These are phyloP conservation scores for Pyrocephalus nanus DNA, from an alignment of 2,797 vertebrate species.

Conservation along the genomic window DNA sequence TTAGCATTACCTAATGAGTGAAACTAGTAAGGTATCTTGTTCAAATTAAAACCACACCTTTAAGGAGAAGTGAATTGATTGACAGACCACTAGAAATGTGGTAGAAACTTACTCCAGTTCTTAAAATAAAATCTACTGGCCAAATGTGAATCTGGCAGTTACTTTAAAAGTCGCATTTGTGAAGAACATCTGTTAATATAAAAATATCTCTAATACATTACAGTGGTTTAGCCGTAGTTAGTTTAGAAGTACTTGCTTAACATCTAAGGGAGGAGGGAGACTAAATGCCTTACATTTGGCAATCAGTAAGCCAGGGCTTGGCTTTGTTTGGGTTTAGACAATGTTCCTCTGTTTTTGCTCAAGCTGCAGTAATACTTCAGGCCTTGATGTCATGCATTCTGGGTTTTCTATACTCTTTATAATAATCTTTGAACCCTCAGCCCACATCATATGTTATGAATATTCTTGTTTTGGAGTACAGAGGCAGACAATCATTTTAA, in stretches of 20 bases:
- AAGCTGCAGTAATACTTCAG: slow-evolving; percentile 15
- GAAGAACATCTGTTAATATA: slow-evolving; percentile 55
- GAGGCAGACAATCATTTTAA: background rate
- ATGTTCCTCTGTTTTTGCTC: slow-evolving; percentile 41
- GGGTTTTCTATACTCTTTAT: background rate
- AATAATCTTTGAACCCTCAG: slow-evolving; percentile 8
- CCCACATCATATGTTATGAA: slow-evolving; percentile 28
- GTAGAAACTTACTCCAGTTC: background rate
- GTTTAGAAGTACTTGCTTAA: slow-evolving; percentile 18
- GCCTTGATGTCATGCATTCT: slow-evolving; percentile 27
- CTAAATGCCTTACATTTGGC: slow-evolving; percentile 4
- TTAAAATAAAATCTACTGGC: background rate
- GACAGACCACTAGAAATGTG: background rate
- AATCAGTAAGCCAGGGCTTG: background rate
- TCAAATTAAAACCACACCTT: background rate
- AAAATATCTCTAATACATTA: slow-evolving; percentile 26
- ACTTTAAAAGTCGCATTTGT: background rate
- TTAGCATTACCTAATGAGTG: background rate
- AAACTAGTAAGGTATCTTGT: background rate
- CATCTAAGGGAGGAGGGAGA: slow-evolving; percentile 9
- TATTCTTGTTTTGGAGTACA: slow-evolving; percentile 2
- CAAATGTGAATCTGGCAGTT: background rate
- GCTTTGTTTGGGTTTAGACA: slow-evolving; percentile 35
- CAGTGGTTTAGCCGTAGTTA: slow-evolving; percentile 30
- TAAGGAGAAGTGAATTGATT: background rate